Conservation (phyloP, 2,888 invertebrate species). For the Halictus quadricinctus region DNA sequence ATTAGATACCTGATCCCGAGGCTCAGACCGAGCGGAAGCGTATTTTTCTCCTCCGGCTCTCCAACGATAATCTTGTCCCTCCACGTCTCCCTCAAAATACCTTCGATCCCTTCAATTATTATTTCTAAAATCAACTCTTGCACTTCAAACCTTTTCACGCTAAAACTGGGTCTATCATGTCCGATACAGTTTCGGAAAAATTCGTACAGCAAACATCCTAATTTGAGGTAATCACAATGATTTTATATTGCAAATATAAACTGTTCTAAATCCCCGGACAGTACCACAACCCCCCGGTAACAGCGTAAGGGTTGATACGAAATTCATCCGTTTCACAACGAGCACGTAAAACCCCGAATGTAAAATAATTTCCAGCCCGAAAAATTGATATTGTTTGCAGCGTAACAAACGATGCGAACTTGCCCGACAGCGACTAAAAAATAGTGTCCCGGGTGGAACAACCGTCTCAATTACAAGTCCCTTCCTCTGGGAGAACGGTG, state of each 20-base stretch:
- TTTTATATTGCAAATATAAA: no score
- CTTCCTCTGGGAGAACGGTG: not conserved
- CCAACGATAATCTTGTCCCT: not conserved
- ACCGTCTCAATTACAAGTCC: conserved; percentile 16
- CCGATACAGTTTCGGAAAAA: not conserved
- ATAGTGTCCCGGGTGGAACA: not conserved
- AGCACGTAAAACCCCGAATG: no score
- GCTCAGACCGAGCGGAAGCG: conserved; percentile 46
- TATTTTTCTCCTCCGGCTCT: conserved; percentile 43
- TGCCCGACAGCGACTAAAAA: not conserved
- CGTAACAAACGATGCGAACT: not conserved
- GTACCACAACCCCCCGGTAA: no score
- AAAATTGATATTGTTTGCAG: not conserved
- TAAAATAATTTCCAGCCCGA: not conserved
- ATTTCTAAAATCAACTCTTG: not conserved
- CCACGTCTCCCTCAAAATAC: not conserved
- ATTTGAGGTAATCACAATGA: no score
- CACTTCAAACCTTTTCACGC: not conserved
- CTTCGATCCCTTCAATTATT: not conserved
- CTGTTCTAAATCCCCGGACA: no score
- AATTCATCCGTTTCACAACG: no score
- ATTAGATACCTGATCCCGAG: conserved; percentile 41
- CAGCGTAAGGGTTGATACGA: no score
- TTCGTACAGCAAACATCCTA: not conserved
- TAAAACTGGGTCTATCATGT: no score